Base-by-base conservation (phyloP, 2,888 invertebrate species). In the Hyppa rectilinea region DNA sequence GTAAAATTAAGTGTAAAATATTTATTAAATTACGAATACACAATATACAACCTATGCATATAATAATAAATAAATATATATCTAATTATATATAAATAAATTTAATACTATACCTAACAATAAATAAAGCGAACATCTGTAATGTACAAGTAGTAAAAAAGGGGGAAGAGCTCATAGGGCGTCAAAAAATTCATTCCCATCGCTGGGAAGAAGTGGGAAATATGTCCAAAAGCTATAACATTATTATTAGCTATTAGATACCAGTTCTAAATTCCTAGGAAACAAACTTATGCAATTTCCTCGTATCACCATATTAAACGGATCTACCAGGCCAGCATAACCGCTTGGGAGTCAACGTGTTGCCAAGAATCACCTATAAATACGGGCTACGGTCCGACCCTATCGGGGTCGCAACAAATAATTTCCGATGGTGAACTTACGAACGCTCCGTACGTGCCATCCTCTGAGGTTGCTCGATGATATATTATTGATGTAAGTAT, bases 391-490 rank as follows among this genome's bases (percentile, higher is more conserved):
- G 43, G n/a, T n/a, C 5, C 10, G 29, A 52, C 23, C 61, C 40
- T 47, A 60, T 43, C 38, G n/a, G 36, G 58, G 60, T 59, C 76
- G 59, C 71, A 45, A 64, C 81, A 71, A 64, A 81, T 80, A 77
- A 83, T 83, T 71, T 84, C 64, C 72, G 56, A 82, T 82, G 60
- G 60, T 67, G 74, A 72, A 84, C 84, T 84, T 77, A 82, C 66
- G 85, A 72, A 74, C 72, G 63, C 38, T 31, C 62, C 56, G 61
- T 43, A 70, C 71, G 70, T 58, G 49, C 50, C 56, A 49, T 80
- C 84, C 84, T 65, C 84, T 53, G 31, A 70, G 71, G 76, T 53
- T 34, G 12, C 20, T 45, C 65, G 47, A 40, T 38, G 36, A 65
- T 75, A 70, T 74, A 56, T 70, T 74, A 81, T 70, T 72, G 58